These are phyloP conservation scores for Desmophyllum pertusum DNA, from an alignment of 92 coral and sea anemone genomes.

Conservation along the genomic window DNA sequence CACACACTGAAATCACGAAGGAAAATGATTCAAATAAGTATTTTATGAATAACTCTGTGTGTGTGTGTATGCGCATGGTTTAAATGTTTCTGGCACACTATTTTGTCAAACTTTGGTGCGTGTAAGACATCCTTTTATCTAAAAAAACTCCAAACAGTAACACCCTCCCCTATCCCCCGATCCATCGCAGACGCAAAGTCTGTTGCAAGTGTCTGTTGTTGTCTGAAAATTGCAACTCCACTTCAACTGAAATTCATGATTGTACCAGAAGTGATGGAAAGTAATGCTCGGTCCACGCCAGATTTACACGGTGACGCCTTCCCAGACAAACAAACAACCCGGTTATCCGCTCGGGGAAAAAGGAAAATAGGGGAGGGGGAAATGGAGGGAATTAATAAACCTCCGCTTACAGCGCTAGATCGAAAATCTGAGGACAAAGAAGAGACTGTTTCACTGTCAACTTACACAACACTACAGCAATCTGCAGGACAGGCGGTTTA, in stretches of 20 bases:
- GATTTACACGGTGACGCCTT: too few relatives aligned
- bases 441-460: neutral
- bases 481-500: too few relatives aligned
- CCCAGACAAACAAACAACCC: neutral
- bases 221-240: too few relatives aligned
- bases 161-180: neutral
- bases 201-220: too few relatives aligned
- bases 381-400: neutral
- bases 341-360: neutral
- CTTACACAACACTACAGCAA: neutral
- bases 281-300: neutral
- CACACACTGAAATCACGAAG: neutral
- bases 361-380: neutral
- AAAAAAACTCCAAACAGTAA: neutral
- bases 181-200: neutral
- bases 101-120: neutral
- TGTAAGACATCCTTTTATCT: neutral
- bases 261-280: neutral
- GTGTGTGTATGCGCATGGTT: neutral
- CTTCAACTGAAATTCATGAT: too few relatives aligned
- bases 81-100: neutral
- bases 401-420: neutral
- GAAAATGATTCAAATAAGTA: neutral
- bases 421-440: neutral
- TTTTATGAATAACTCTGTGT: neutral